Percentiles rank a stretch among this genome's conserved stretches.
Evolutionary conservation across 92 coral and sea anemone genomes (phyloP).

Genomic region (Heliopora coerulea): DNA sequence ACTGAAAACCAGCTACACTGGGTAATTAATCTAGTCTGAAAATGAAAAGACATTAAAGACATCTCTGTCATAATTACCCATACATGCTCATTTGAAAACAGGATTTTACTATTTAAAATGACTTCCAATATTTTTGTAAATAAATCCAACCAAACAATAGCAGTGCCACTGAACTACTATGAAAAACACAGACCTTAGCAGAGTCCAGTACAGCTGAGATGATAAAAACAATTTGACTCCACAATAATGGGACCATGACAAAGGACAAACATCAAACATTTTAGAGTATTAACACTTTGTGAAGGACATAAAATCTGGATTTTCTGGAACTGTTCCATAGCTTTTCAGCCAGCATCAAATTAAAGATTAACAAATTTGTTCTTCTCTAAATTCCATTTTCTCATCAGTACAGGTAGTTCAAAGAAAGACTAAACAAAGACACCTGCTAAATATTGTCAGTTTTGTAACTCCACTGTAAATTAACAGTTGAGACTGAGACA

Average conservation of each 20-base stretch:
- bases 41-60: neutral
- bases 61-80: neutral
- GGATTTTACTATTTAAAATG: neutral
- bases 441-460: neutral
- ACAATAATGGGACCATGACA: too few relatives aligned
- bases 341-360: neutral
- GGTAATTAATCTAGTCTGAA: neutral
- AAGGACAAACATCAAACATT: too few relatives aligned
- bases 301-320: neutral
- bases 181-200: neutral
- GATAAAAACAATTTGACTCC: neutral
- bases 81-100: neutral
- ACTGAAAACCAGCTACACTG: too few relatives aligned
- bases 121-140: conserved; percentile 24
- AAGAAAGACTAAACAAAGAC: neutral
- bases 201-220: neutral
- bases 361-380: neutral
- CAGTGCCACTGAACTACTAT: neutral
- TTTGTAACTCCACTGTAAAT: neutral
- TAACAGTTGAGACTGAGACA: neutral
- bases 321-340: neutral
- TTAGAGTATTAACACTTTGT: neutral
- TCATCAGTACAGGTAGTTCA: neutral
- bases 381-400: neutral
- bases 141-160: conserved; percentile 6